Evolutionary conservation across 2,113 vertebrate species (phyloP).

Genomic region (Hipposideros armiger): DNA sequence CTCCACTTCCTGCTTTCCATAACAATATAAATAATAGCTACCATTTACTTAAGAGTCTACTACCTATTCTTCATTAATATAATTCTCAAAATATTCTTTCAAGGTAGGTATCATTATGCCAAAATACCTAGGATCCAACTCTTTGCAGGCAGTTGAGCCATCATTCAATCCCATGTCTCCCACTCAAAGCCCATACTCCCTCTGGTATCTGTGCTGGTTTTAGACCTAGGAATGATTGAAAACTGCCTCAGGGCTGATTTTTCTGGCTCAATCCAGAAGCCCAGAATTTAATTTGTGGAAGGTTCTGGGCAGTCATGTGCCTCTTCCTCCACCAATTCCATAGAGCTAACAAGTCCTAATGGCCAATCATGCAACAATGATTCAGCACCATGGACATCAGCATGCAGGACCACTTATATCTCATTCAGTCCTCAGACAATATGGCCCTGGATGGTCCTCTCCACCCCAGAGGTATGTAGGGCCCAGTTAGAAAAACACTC

Average conservation of each 20-base stretch:
- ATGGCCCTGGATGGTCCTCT: background rate
- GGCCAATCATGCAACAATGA: background rate
- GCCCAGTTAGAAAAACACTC: background rate
- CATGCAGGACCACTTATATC: background rate
- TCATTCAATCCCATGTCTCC: background rate
- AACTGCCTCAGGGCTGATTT: background rate
- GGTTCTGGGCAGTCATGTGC: background rate
- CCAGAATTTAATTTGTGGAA: constrained; percentile 11
- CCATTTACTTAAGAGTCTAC: background rate
- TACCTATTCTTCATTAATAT: background rate
- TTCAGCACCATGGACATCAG: constrained; percentile 68
- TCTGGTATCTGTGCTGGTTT: background rate
- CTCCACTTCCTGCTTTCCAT: background rate
- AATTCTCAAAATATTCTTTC: background rate
- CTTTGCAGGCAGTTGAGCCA: background rate
- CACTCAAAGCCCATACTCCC: background rate
- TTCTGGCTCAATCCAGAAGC: background rate
- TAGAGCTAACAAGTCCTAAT: background rate
- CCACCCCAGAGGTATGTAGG: background rate
- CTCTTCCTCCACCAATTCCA: background rate
- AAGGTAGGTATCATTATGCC: background rate
- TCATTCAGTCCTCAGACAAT: background rate
- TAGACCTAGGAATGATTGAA: background rate
- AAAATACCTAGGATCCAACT: background rate
- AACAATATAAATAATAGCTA: background rate